These are phyloP conservation scores for Cladopsammia gracilis DNA, from an alignment of 64 coral and sea anemone genomes.

Conservation along the genomic window DNA sequence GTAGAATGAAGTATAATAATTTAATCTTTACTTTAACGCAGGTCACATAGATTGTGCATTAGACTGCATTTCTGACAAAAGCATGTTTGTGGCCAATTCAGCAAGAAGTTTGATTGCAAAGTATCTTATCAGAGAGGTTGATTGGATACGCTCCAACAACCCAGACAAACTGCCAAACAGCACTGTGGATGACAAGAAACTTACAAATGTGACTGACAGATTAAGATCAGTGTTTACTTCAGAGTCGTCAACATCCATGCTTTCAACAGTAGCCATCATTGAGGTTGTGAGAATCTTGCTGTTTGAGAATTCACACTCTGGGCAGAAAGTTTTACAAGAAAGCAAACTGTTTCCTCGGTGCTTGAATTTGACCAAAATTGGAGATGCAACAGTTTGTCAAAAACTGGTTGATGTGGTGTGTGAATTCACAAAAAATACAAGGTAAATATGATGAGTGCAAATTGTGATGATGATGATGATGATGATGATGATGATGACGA, in stretches of 20 bases:
- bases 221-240: slow-evolving; percentile 7
- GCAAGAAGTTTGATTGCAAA: slow-evolving; percentile 64
- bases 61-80: slow-evolving; percentile 42
- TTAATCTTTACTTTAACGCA: background rate
- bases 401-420: slow-evolving; percentile 68
- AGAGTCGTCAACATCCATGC: background rate
- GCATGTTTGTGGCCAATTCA: slow-evolving; percentile 70
- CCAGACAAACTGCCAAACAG: background rate
- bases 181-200: background rate
- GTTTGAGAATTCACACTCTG: background rate
- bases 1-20: no score
- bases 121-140: slow-evolving; percentile 26
- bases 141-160: background rate
- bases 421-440: slow-evolving; percentile 28
- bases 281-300: slow-evolving; percentile 60
- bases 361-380: background rate
- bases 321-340: slow-evolving; percentile 45
- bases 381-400: slow-evolving; percentile 12
- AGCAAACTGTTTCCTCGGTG: slow-evolving; percentile 36
- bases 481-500: background rate
- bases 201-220: background rate
- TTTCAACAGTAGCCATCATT: slow-evolving; percentile 8
- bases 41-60: slow-evolving; percentile 18
- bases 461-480: background rate
- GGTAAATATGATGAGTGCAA: background rate